These are phyloP conservation scores for Aegithalos caudatus DNA, from an alignment of 2,113 vertebrate species.

Conservation along the genomic window DNA sequence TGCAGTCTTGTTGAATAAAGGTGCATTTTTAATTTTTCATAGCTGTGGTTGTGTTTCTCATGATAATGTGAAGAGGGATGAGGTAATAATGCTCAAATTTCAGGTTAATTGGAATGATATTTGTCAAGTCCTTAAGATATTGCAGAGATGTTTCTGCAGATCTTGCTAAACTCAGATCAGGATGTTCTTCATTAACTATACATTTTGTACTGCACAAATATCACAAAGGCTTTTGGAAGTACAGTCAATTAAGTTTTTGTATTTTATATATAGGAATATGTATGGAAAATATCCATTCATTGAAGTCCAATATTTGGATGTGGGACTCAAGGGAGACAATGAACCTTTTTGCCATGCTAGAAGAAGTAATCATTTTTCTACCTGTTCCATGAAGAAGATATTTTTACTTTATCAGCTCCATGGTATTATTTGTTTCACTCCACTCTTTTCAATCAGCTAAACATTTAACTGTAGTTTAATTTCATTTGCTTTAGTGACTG, in stretches of 20 bases:
- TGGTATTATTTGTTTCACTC: not conserved
- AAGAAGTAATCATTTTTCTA: not conserved
- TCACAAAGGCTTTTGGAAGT: not conserved
- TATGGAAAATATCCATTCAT: not conserved
- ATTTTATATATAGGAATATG: not conserved
- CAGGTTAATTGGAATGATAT: not conserved
- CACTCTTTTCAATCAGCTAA: not conserved
- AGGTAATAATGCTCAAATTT: not conserved
- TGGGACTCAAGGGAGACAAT: not conserved
- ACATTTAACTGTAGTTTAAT: not conserved
- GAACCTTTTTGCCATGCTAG: not conserved
- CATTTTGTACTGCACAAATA: not conserved
- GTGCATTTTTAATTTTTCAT: not conserved
- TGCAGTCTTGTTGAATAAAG: not conserved
- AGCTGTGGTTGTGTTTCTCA: not conserved
- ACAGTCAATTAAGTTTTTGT: not conserved
- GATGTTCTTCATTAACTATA: not conserved
- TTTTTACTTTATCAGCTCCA: not conserved
- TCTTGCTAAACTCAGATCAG: not conserved
- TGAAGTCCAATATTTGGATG: not conserved
- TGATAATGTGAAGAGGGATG: not conserved
- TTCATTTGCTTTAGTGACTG: not conserved
- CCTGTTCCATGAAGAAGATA: not conserved
- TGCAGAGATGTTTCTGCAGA: not conserved
- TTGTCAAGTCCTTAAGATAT: not conserved